A percentile compares a stretch with the other conserved stretches of the same genome.
Conservation (phyloP, 2,888 invertebrate species). For the Plebejus anna region DNA sequence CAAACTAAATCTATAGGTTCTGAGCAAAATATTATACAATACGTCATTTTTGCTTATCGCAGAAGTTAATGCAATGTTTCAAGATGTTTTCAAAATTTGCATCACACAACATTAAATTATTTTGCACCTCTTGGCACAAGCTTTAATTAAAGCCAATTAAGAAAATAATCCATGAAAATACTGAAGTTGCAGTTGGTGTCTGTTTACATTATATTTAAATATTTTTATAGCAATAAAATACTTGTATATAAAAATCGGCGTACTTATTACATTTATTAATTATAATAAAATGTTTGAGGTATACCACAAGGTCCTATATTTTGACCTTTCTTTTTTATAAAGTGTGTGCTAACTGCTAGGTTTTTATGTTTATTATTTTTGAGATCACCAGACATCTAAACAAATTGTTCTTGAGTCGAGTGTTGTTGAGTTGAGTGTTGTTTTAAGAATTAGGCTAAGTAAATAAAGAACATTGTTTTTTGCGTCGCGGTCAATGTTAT, state of each 20-base stretch:
- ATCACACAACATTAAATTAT: not conserved
- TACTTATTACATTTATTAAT: no score
- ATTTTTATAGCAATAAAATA: not conserved
- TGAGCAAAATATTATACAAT: conserved; percentile 7
- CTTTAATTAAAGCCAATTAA: no score
- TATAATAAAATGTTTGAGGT: not conserved
- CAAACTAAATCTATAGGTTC: not conserved
- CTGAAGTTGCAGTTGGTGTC: not conserved
- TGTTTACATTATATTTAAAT: not conserved
- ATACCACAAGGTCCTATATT: not conserved
- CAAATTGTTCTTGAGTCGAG: not conserved
- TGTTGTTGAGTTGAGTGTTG: not conserved
- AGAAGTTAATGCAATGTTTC: not conserved
- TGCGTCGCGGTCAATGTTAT: not conserved
- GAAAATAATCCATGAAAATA: not conserved
- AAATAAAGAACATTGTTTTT: not conserved
- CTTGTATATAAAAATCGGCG: no score
- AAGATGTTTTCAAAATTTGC: not conserved
- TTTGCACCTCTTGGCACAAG: no score
- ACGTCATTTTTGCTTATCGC: not conserved
- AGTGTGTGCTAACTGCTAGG: not conserved
- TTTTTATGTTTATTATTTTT: no score
- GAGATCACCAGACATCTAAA: conserved; percentile 10
- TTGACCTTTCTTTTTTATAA: not conserved
- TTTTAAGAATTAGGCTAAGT: not conserved